These are phyloP conservation scores for Quadroppia sp. DNA, from an alignment of 2,888 invertebrate genomes.

Conservation along the genomic window DNA sequence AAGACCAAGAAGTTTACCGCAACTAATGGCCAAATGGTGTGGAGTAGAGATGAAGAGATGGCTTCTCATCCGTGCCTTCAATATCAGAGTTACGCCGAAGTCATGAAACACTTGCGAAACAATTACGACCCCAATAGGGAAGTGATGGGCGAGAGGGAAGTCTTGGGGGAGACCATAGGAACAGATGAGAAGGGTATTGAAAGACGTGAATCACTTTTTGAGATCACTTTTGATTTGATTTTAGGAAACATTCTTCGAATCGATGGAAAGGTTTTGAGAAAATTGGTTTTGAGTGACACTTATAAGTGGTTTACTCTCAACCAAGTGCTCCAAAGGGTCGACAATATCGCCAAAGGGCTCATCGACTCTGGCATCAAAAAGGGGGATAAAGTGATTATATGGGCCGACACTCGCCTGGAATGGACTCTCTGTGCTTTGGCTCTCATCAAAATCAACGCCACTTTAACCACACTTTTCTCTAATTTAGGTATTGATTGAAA, in stretches of 20 bases:
- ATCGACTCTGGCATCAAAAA: constrained; percentile 4
- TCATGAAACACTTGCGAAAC: not conserved
- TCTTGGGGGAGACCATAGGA: not conserved
- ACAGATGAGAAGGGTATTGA: constrained; percentile 22
- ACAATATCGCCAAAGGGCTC: constrained; percentile 33
- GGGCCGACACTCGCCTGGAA: constrained; percentile 39
- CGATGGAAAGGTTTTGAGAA: constrained; percentile 39
- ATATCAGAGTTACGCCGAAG: constrained; percentile 19
- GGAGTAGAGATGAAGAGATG: constrained; percentile 24
- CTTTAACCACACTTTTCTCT: constrained; percentile 34
- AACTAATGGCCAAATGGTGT: constrained; percentile 30
- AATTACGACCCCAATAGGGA: constrained; percentile 6
- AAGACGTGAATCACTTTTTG: not conserved
- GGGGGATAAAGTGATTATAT: constrained; percentile 38
- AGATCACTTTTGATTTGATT: not conserved
- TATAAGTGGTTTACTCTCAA: constrained; percentile 39
- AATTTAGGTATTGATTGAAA: constrained; percentile 35
- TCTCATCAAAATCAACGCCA: constrained; percentile 21
- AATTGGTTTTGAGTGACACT: constrained; percentile 31
- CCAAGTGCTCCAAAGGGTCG: constrained; percentile 30
- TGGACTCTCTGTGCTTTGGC: constrained; percentile 33
- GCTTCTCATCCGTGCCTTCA: constrained; percentile 11
- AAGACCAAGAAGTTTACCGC: constrained; percentile 8
- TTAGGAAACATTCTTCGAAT: constrained; percentile 34
- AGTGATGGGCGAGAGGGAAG: constrained; percentile 25